A percentile compares a stretch with the other conserved stretches of the same genome.
Conservation (phyloP, 2,888 invertebrate genomes). For the Oasisia sp. region DNA sequence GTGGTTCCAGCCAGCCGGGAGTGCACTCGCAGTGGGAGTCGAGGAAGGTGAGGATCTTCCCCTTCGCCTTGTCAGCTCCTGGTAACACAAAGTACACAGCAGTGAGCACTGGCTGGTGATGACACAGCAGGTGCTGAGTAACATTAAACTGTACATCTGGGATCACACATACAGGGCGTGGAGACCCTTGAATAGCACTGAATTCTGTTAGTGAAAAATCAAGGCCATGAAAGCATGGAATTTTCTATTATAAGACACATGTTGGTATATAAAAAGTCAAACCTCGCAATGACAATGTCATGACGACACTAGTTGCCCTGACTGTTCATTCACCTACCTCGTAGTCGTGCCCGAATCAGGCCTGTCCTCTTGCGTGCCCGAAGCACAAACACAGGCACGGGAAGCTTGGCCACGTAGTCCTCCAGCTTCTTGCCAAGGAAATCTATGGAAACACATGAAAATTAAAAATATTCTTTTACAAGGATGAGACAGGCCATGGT, state of each 20-base stretch:
- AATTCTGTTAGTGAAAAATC: too few species aligned
- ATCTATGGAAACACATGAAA: constrained; percentile 46
- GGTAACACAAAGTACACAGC: not conserved
- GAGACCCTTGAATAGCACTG: too few species aligned
- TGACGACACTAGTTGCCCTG: not conserved
- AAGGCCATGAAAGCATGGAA: too few species aligned
- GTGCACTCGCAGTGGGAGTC: constrained; percentile 99
- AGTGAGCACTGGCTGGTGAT: too few species aligned
- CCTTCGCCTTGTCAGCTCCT: constrained; percentile 68
- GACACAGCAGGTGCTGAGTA: not conserved
- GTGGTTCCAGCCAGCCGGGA: constrained; percentile 98
- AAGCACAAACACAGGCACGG: constrained; percentile 85
- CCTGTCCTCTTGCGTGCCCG: constrained; percentile 94
- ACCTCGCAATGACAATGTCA: not conserved
- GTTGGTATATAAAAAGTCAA: not conserved
- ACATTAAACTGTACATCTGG: constrained; percentile 17
- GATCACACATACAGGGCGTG: not conserved
- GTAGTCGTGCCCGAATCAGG: constrained; percentile 90
- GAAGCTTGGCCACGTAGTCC: constrained; percentile 85
- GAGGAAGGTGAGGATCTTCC: constrained; percentile 92
- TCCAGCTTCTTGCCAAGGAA: constrained; percentile 90
- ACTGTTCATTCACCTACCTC: constrained; percentile 71
- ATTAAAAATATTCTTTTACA: not conserved
- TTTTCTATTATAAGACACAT: too few species aligned
- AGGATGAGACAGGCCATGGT: not conserved